Percentiles rank a stretch among this genome's conserved stretches.
Evolutionary conservation across 1,140 invertebrate genomes (phyloP).

Genomic region (Trypoxylus dichotomus): DNA sequence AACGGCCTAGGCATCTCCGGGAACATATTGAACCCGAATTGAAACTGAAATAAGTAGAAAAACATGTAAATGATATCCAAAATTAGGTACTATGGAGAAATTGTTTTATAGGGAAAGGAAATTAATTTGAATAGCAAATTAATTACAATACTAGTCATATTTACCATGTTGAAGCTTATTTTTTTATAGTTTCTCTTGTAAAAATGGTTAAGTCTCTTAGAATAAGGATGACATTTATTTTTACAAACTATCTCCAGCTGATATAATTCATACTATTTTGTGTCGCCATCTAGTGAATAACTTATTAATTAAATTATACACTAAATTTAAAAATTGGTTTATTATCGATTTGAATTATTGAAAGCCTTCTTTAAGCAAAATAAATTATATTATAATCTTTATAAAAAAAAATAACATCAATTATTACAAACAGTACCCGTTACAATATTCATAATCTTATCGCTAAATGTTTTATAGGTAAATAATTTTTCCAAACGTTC

Average conservation of each 20-base stretch:
- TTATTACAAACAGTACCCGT: constrained; percentile 3
- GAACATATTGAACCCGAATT: constrained; percentile 84
- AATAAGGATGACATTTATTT: neutral
- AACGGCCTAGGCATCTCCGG: constrained; percentile 79
- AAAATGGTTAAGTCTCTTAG: neutral
- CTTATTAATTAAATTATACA: neutral
- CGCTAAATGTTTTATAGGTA: constrained; percentile 73
- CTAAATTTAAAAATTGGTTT: neutral
- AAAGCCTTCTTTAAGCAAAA: neutral
- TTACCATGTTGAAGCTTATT: constrained; percentile 6
- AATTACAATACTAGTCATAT: no score
- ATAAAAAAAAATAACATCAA: constrained; percentile 21
- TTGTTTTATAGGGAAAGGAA: no score
- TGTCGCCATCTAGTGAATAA: neutral
- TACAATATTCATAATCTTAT: constrained; percentile 26
- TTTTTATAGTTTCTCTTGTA: neutral
- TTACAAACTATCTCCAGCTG: neutral
- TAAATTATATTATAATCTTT: neutral
- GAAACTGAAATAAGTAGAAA: constrained; percentile 57
- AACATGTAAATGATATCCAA: no score
- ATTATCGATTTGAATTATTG: neutral
- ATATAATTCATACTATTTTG: neutral
- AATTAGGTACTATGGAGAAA: no score
- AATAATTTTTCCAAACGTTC: constrained; percentile 75
- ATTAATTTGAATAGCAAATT: no score